Evolutionary conservation across 2,113 vertebrate species (phyloP), one percentile per base, ranked within the genome.

Genomic region (Menura novaehollandiae): DNA sequence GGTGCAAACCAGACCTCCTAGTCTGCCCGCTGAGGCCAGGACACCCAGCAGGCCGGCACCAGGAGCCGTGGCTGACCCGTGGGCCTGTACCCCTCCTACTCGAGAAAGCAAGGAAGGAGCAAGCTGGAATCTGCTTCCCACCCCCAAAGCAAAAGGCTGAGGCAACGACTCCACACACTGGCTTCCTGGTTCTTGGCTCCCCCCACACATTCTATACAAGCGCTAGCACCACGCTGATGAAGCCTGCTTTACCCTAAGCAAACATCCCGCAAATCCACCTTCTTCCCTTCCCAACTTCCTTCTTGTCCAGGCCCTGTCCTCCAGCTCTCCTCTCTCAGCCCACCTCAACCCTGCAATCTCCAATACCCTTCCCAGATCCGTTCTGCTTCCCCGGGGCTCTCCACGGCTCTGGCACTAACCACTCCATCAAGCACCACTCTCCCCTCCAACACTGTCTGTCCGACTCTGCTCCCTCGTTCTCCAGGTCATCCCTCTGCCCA

Each of bases 21-120:
- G 2, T 2, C 7, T 20, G 49, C 1, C 4, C 11, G 9, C 3
- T 0, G 1, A 41, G 32, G 24, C 33, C 58, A 68, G 27, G 43
- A 75, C 52, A 56, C 16, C 24, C 55, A 59, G 6, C 41, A 55
- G 35, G 14, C 33, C 63, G 44, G 43, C 27, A 83, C 13, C 49
- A 64, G 30, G 2, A 19, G 11, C 56, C 1, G 0, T 7, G 33
- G 9, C 47, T 75, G 43, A 81, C 11, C 23, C 3, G 0, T 10
- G 19, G 8, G 7, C 22, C 43, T 75, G 26, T 23, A 49, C 11
- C 37, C 13, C 21, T 44, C n/a, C 22, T 33, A 18, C 43, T 66
- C 2, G 1, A 26, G 11, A 58, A 60, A 80, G 44, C 37, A 44
- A 35, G 76, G 41, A 32, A 2, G 9, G 1, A 16, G 17, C 26